These are phyloP conservation scores for Myzus persicae DNA, from an alignment of 1,140 invertebrate species.

Conservation along the genomic window DNA sequence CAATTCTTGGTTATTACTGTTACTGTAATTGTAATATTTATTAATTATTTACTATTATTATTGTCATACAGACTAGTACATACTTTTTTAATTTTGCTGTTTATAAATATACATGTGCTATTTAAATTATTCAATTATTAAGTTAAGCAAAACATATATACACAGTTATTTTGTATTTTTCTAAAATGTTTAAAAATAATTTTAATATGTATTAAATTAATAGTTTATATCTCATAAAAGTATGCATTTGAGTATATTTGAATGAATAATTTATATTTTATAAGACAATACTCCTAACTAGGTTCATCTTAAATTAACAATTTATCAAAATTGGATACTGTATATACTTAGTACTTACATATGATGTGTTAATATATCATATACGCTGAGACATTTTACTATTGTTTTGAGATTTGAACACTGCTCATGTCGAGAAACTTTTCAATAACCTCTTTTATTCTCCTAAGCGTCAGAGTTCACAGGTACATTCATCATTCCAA, in stretches of 20 bases:
- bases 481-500: slow-evolving; percentile 45
- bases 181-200: too few relatives aligned
- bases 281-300: background rate
- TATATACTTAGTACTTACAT: background rate
- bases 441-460: slow-evolving; percentile 28
- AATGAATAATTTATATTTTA: too few relatives aligned
- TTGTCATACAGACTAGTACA: too few relatives aligned
- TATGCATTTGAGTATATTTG: background rate
- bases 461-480: background rate
- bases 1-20: too few relatives aligned
- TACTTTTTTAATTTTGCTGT: too few relatives aligned
- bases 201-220: too few relatives aligned
- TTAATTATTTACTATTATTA: too few relatives aligned
- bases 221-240: background rate
- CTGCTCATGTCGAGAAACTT: background rate
- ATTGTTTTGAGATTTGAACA: background rate
- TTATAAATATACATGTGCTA: too few relatives aligned
- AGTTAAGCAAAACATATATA: too few relatives aligned
- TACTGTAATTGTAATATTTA: too few relatives aligned
- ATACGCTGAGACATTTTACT: background rate
- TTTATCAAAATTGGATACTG: background rate
- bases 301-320: background rate
- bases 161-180: too few relatives aligned
- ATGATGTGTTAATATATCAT: slow-evolving; percentile 28
- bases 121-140: too few relatives aligned